phyloP scores from a whole-genome alignment of 2,797 vertebrate species.

The Lindbergichthys nudifrons region DNA sequence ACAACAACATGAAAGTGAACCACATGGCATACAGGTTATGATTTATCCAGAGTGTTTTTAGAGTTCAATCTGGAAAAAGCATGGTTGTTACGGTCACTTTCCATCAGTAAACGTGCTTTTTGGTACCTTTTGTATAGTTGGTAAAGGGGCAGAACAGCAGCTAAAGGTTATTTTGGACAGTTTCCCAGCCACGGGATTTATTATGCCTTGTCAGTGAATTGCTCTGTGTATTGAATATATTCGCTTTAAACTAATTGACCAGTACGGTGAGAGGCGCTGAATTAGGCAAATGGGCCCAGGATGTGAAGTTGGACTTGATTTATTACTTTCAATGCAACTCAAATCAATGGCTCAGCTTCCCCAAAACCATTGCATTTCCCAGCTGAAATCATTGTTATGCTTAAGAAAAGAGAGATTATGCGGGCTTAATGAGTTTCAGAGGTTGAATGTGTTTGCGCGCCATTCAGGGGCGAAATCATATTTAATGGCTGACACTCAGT shows the following conservation, averaged over 20 bases:
- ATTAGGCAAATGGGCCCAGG: conserved; percentile 87
- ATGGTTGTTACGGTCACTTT: conserved; percentile 37
- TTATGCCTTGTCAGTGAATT: conserved; percentile 84
- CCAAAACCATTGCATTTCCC: conserved; percentile 85
- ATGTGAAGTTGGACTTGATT: conserved; percentile 90
- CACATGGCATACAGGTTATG: conserved; percentile 44
- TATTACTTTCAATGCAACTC: conserved; percentile 89
- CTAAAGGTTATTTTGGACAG: conserved; percentile 76
- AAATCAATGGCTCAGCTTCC: conserved; percentile 85
- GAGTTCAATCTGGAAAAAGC: neutral
- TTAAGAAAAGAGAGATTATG: conserved; percentile 89
- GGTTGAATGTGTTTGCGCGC: conserved; percentile 84
- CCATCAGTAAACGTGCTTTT: conserved; percentile 29
- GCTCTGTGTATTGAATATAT: conserved; percentile 86
- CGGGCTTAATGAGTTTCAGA: conserved; percentile 87
- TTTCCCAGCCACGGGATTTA: conserved; percentile 82
- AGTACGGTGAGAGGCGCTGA: conserved; percentile 84
- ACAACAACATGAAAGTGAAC: conserved; percentile 49
- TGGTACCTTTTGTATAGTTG: conserved; percentile 54
- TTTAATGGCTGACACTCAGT: conserved; percentile 88
- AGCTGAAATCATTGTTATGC: conserved; percentile 89
- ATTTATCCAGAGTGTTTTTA: conserved; percentile 25
- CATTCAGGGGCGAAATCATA: conserved; percentile 89
- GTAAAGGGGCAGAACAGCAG: conserved; percentile 62
- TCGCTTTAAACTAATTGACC: conserved; percentile 89